Percentiles rank a stretch among this genome's conserved stretches.
phyloP scores from a whole-genome alignment of 2,888 invertebrate species.

The Catocala sponsa region DNA sequence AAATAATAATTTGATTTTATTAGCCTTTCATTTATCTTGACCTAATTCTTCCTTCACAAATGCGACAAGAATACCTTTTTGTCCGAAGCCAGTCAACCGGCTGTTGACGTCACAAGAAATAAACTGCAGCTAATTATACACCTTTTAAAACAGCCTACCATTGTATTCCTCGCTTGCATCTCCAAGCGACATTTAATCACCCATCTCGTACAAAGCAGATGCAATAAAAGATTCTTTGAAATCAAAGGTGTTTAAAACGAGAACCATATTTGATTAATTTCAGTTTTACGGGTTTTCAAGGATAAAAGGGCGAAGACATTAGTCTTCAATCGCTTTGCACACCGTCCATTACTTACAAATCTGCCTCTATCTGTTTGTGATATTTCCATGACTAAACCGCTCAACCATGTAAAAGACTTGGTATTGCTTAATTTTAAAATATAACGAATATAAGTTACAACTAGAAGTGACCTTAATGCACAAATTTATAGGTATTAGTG shows the following conservation, averaged over 20 bases:
- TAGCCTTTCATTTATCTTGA: background rate
- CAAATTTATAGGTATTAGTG: no score
- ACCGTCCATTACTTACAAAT: no score
- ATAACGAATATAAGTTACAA: no score
- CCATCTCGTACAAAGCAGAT: conserved; percentile 12
- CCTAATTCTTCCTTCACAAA: background rate
- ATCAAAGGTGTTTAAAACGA: conserved; percentile 11
- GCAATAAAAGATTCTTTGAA: conserved; percentile 12
- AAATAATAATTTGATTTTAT: background rate
- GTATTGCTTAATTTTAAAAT: no score
- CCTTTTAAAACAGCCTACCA: conserved; percentile 9
- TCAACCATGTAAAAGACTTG: no score
- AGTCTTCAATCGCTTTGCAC: background rate
- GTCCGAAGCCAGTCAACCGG: conserved; percentile 1
- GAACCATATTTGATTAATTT: conserved; percentile 12
- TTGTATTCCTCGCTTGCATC: conserved; percentile 17
- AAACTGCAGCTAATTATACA: conserved; percentile 14
- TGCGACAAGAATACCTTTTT: conserved; percentile 5
- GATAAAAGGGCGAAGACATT: conserved; percentile 1
- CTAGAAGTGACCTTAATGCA: no score
- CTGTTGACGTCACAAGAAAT: conserved; percentile 14
- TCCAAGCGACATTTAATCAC: conserved; percentile 18
- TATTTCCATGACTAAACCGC: no score
- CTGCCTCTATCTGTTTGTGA: no score
- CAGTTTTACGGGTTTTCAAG: conserved; percentile 15